A percentile compares a stretch with the other conserved stretches of the same genome.
Evolutionary conservation across 2,113 vertebrate species (phyloP).

Genomic region (Marmota monax): DNA sequence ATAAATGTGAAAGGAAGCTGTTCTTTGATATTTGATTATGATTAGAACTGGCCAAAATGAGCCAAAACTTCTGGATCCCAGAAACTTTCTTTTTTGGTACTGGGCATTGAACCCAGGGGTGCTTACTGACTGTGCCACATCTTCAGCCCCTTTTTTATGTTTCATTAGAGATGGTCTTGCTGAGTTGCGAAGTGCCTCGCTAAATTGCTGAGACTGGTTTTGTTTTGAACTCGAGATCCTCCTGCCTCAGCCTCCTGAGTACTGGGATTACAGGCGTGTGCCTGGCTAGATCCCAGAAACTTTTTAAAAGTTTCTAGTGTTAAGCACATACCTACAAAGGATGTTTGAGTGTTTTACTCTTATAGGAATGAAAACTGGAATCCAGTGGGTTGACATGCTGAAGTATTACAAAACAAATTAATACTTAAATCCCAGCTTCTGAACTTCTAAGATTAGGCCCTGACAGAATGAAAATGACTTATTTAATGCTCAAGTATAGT

Average conservation of each 20-base stretch:
- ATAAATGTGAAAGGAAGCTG: conserved; percentile 39
- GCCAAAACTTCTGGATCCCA: neutral
- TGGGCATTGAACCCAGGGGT: neutral
- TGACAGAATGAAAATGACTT: conserved; percentile 47
- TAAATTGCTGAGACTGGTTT: no score
- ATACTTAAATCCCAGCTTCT: neutral
- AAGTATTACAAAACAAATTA: conserved; percentile 24
- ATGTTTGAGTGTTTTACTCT: neutral
- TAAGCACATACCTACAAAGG: neutral
- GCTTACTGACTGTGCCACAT: no score
- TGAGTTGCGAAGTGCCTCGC: no score
- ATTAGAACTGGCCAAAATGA: conserved; percentile 39
- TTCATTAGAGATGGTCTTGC: no score
- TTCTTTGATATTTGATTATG: neutral
- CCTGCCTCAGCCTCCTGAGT: no score
- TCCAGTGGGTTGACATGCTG: neutral
- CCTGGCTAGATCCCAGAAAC: neutral
- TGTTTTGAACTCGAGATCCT: no score
- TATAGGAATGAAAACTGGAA: conserved; percentile 45
- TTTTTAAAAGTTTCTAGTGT: neutral
- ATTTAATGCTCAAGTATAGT: neutral
- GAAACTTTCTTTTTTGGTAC: neutral
- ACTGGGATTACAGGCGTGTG: no score
- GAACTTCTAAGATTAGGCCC: conserved; percentile 14
- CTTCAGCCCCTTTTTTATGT: no score